Base-by-base conservation (phyloP, 2,888 invertebrate genomes). In the Ditula angustiorana region DNA sequence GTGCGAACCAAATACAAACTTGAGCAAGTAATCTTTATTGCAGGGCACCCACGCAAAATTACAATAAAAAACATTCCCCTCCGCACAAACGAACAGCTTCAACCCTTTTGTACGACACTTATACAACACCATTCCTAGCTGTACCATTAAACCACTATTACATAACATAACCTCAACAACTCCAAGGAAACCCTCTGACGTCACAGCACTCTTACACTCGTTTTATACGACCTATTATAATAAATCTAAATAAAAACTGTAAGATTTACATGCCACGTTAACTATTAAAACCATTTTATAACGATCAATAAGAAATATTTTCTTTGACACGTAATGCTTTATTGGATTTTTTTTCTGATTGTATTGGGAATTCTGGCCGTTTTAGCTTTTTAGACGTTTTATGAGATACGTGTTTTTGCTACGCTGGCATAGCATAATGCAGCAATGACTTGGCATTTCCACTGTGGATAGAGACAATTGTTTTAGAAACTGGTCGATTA, bases 151-250 rank as follows among this genome's bases (percentile, higher is more conserved):
- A 82, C 71, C 75, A 78, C 72, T 81, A 81, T 90, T 91, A 90
- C 89, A 90, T 90, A 90, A 91, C 86, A 80, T 86, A 86, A 88
- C 85, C 85, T 85, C 82, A 80, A 80, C n/a, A 56, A 23, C 30
- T 73, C 66, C 58, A 68, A 72, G 77, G 72, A 80, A 80, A 75
- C 71, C 66, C 65, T 76, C 66, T 83, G 82, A 82, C 82, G 83
- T 82, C 85, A 83, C 69, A 63, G 66, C 67, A 58, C 69, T 61
- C 53, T 68, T 68, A 58, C 66, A 69, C 37, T 66, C 55, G 56
- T 61, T 69, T 68, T 67, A 68, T 69, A 69, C 66, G 71, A 65
- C 62, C 64, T 59, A 62, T 44, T 64, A 24, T 46, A 33, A 50
- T 50, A 49, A 58, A 66, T 35, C 60, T 53, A 23, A 52, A 46